Conservation (phyloP, 2,888 invertebrate genomes). For the Aelia acuminata region DNA sequence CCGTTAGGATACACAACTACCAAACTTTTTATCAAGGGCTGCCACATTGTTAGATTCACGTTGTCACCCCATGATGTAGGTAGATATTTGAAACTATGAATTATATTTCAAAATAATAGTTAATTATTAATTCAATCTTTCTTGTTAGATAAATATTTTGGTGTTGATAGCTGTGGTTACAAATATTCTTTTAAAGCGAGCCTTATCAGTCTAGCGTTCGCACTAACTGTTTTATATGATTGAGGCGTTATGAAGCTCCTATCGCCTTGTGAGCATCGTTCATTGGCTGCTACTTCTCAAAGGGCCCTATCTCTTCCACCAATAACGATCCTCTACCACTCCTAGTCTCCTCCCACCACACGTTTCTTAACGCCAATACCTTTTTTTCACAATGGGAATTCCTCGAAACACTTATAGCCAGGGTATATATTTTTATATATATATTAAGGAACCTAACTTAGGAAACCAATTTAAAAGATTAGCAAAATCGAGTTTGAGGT, state of each 20-base stretch:
- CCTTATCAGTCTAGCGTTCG: neutral
- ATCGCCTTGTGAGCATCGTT: neutral
- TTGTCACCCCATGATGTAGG: no score
- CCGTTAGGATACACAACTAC: no score
- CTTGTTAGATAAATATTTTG: neutral
- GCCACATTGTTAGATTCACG: no score
- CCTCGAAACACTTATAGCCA: no score
- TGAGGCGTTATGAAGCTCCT: neutral
- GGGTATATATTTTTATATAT: no score
- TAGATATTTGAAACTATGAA: no score
- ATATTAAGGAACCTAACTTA: no score
- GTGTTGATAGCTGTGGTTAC: neutral
- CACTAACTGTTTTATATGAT: neutral
- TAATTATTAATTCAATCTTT: neutral
- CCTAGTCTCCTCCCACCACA: neutral
- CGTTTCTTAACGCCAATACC: neutral
- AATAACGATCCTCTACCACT: neutral
- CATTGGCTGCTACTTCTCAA: conserved; percentile 2
- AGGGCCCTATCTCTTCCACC: conserved; percentile 28
- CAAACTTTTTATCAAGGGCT: no score
- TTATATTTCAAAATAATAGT: neutral
- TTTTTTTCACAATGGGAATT: no score
- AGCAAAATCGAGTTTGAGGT: no score
- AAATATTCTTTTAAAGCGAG: neutral
- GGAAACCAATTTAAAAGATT: no score